A percentile compares a stretch with the other conserved stretches of the same genome.
phyloP scores from a whole-genome alignment of 2,797 vertebrate species.

The Galago senegalensis region DNA sequence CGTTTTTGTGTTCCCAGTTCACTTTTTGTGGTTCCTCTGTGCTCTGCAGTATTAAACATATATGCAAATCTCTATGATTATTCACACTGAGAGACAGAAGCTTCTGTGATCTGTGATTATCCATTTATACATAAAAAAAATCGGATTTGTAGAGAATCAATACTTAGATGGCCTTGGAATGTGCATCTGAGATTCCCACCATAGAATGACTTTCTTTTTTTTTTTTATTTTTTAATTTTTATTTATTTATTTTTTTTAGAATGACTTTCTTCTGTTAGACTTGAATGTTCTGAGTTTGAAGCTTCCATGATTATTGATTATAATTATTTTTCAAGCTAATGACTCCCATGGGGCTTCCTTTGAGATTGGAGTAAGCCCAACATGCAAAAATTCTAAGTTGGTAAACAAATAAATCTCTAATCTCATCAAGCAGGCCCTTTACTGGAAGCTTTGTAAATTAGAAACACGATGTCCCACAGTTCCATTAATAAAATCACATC shows the following conservation, averaged over 20 bases:
- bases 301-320: constrained; percentile 91
- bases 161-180: constrained; percentile 67
- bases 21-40: constrained; percentile 65
- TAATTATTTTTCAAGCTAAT: constrained; percentile 88
- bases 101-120: constrained; percentile 67
- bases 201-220: constrained; percentile 35
- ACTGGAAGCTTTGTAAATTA: constrained; percentile 86
- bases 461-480: constrained; percentile 85
- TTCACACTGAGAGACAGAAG: constrained; percentile 48
- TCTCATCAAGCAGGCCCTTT: constrained; percentile 90
- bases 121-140: constrained; percentile 68
- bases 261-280: constrained; percentile 63
- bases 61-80: constrained; percentile 69
- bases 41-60: constrained; percentile 65
- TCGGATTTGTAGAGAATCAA: constrained; percentile 73
- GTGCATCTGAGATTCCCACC: constrained; percentile 70
- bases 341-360: constrained; percentile 89
- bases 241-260: neutral
- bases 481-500: constrained; percentile 89
- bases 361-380: constrained; percentile 88
- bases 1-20: constrained; percentile 53
- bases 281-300: constrained; percentile 85
- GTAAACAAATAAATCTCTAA: constrained; percentile 91
- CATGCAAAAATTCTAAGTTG: constrained; percentile 88
- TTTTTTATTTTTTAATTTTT: too few species aligned